phyloP scores from a whole-genome alignment of 2,113 vertebrate species.

The Gobio gobio region DNA sequence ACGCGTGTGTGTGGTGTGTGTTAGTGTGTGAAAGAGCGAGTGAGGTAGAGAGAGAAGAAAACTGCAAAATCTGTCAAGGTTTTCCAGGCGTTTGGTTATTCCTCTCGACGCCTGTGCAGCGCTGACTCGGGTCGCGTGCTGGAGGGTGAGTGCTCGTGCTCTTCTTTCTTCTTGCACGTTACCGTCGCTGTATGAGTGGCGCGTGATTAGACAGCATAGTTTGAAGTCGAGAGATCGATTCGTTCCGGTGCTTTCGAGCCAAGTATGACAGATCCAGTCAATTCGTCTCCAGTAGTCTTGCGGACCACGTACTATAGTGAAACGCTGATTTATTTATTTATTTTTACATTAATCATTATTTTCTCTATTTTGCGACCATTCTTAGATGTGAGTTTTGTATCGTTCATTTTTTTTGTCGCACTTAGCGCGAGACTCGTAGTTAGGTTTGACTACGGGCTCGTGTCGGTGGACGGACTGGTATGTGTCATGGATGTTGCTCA shows the following conservation, averaged over 20 bases:
- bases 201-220: constrained; percentile 14
- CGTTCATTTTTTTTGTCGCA: background rate
- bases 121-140: constrained; percentile 56
- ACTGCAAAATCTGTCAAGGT: constrained; percentile 64
- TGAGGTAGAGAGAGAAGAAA: constrained; percentile 48
- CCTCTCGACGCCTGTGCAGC: constrained; percentile 63
- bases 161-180: constrained; percentile 13
- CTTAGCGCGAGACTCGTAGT: background rate
- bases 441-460: background rate
- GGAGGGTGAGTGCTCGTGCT: constrained; percentile 66
- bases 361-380: too few species aligned
- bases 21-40: constrained; percentile 15
- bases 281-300: background rate
- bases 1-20: constrained; percentile 34
- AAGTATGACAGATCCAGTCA: constrained; percentile 9
- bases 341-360: background rate
- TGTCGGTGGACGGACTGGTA: constrained; percentile 29
- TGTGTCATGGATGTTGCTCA: constrained; percentile 21
- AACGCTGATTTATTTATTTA: background rate
- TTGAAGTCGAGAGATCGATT: constrained; percentile 18
- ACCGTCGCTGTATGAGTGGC: background rate
- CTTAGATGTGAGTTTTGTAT: background rate
- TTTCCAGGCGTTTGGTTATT: constrained; percentile 62
- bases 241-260: constrained; percentile 14
- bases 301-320: background rate